Conservation (phyloP, 2,888 invertebrate species). For the Amphipyra berbera region DNA sequence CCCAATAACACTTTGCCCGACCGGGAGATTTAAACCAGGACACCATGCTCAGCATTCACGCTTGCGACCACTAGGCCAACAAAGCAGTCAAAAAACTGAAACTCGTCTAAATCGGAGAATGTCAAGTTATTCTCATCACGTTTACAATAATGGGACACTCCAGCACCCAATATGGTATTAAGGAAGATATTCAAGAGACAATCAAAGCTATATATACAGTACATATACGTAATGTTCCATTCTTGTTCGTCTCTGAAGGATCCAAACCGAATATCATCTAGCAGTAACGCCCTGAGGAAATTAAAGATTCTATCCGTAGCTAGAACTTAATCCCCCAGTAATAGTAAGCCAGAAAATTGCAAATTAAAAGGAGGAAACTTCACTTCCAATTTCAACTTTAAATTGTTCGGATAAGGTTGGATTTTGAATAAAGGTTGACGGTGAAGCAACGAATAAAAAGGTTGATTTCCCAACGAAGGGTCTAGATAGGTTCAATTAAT, state of each 20-base stretch:
- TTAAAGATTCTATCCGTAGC: slow-evolving; percentile 87
- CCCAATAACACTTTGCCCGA: too few species aligned
- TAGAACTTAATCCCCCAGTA: slow-evolving; percentile 84
- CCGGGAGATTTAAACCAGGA: too few species aligned
- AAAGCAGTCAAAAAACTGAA: too few species aligned
- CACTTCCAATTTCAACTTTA: slow-evolving; percentile 53
- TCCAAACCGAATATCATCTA: slow-evolving; percentile 76
- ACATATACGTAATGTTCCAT: slow-evolving; percentile 58
- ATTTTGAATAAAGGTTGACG: slow-evolving; percentile 39
- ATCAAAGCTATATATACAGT: slow-evolving; percentile 54
- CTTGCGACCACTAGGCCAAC: too few species aligned
- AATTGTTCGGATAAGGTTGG: slow-evolving; percentile 40
- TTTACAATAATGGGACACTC: slow-evolving; percentile 50
- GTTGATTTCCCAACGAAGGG: slow-evolving; percentile 75
- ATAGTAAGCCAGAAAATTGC: slow-evolving; percentile 87
- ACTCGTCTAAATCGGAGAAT: slow-evolving; percentile 11
- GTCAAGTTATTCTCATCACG: slow-evolving; percentile 38
- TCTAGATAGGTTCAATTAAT: slow-evolving; percentile 85
- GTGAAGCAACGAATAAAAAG: slow-evolving; percentile 78
- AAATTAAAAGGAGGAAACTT: slow-evolving; percentile 77
- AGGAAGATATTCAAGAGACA: slow-evolving; percentile 32
- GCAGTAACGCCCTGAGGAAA: slow-evolving; percentile 83
- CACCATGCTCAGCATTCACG: too few species aligned
- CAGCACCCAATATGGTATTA: slow-evolving; percentile 35
- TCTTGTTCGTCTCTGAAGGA: slow-evolving; percentile 60